Conservation (phyloP, 1,140 invertebrate genomes). For the Bombus vancouverensis region DNA sequence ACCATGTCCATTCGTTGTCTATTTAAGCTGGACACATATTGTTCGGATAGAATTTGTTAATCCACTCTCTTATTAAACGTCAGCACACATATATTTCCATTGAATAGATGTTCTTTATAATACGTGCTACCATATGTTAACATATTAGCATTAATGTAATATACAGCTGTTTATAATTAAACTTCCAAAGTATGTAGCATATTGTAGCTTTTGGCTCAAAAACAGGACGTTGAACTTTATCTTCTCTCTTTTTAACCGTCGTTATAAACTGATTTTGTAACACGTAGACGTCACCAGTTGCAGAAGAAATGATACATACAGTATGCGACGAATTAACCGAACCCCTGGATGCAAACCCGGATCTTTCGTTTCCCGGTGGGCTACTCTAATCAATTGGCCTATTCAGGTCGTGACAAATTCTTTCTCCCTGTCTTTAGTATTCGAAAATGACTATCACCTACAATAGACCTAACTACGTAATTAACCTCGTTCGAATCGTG, state of each 20-base stretch:
- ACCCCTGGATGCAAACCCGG: not conserved
- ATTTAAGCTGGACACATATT: not conserved
- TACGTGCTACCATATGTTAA: not conserved
- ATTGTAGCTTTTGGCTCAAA: not conserved
- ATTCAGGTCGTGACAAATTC: constrained; percentile 27
- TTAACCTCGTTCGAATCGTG: too few relatives aligned
- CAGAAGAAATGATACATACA: not conserved
- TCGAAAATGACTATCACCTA: constrained; percentile 5
- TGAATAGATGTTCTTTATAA: not conserved
- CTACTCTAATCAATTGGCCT: constrained; percentile 19
- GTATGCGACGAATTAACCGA: not conserved
- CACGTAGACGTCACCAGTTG: not conserved
- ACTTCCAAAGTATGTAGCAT: not conserved
- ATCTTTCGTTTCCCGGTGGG: constrained; percentile 14
- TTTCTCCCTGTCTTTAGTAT: not conserved
- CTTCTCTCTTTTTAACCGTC: not conserved
- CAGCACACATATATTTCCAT: constrained; percentile 1
- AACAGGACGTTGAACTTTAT: not conserved
- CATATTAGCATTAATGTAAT: constrained; percentile 15
- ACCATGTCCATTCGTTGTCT: not conserved
- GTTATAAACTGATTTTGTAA: not conserved
- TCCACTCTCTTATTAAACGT: not conserved
- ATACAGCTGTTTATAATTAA: constrained; percentile 18
- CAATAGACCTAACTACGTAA: not conserved
- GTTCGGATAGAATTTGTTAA: not conserved